Percentiles rank a stretch among this genome's conserved stretches.
Evolutionary conservation across 2,888 invertebrate genomes (phyloP).

Genomic region (Orchestes rusci): DNA sequence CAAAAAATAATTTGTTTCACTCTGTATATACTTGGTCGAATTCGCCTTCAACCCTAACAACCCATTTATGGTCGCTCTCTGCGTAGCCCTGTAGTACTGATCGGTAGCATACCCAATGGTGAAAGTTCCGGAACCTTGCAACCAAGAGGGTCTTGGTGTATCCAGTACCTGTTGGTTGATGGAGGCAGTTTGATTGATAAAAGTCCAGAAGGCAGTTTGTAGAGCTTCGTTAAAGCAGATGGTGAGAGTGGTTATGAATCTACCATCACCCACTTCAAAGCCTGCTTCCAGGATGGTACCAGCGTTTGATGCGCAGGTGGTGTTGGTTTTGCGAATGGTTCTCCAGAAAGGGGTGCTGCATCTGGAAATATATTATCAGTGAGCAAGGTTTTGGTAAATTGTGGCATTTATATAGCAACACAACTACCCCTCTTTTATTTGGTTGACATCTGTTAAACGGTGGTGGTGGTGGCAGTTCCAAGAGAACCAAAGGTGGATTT

Average conservation of each 20-base stretch:
- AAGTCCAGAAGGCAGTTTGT: slow-evolving; percentile 48
- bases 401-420: too few relatives aligned
- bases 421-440: too few relatives aligned
- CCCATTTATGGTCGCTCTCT: slow-evolving; percentile 35
- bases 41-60: slow-evolving; percentile 28
- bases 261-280: slow-evolving; percentile 42
- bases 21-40: slow-evolving; percentile 45
- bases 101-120: slow-evolving; percentile 36
- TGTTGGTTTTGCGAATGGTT: slow-evolving; percentile 1
- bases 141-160: slow-evolving; percentile 46
- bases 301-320: slow-evolving; percentile 3
- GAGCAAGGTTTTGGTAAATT: too few relatives aligned
- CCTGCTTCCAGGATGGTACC: slow-evolving; percentile 44
- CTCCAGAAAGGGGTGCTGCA: slow-evolving; percentile 3
- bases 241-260: slow-evolving; percentile 45
- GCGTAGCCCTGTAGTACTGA: slow-evolving; percentile 35
- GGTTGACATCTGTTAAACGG: too few relatives aligned
- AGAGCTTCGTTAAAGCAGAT: slow-evolving; percentile 50
- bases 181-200: slow-evolving; percentile 42
- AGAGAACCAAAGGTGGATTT: too few relatives aligned
- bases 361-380: too few relatives aligned
- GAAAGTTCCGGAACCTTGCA: slow-evolving; percentile 45
- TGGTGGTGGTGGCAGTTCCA: too few relatives aligned
- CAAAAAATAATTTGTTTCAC: slow-evolving; percentile 40
- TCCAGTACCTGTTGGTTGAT: slow-evolving; percentile 23